These are phyloP conservation scores for Hirtodrosophila cameraria DNA, from an alignment of 2,888 invertebrate genomes.

Conservation along the genomic window DNA sequence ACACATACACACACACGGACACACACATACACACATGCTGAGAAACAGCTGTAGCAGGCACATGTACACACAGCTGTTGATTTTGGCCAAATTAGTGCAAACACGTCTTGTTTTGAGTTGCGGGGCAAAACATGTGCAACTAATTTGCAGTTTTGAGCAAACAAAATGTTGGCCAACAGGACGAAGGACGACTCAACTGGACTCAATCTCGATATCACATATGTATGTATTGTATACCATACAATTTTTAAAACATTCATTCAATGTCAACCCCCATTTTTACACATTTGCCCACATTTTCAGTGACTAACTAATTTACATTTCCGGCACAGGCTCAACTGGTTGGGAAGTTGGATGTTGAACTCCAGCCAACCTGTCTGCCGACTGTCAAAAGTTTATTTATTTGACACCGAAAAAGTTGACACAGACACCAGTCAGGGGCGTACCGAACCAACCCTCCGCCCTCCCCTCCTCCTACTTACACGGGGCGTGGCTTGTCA, in stretches of 20 bases:
- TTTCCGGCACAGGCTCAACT: conserved; percentile 45
- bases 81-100: conserved; percentile 79
- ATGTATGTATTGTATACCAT: too few relatives aligned
- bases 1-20: conserved; percentile 1
- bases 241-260: conserved; percentile 29
- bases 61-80: conserved; percentile 75
- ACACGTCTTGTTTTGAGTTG: conserved; percentile 72
- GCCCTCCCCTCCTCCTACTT: not conserved
- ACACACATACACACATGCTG: conserved; percentile 11
- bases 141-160: conserved; percentile 67
- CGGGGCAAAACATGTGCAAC: conserved; percentile 72
- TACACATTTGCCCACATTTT: not conserved
- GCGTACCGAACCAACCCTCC: not conserved
- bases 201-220: conserved; percentile 9
- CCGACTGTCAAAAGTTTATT: conserved; percentile 77
- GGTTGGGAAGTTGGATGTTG: conserved; percentile 1
- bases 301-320: conserved; percentile 61
- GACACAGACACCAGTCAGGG: conserved; percentile 69
- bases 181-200: too few relatives aligned
- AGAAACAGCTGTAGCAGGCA: conserved; percentile 10
- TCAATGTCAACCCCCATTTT: too few relatives aligned
- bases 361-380: conserved; percentile 60
- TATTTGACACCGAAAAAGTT: conserved; percentile 78
- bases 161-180: conserved; percentile 34
- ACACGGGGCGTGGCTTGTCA: conserved; percentile 43